Percentiles rank a stretch among this genome's conserved stretches.
Conservation (phyloP, 1,140 invertebrate species). For the Onthophagus taurus region DNA sequence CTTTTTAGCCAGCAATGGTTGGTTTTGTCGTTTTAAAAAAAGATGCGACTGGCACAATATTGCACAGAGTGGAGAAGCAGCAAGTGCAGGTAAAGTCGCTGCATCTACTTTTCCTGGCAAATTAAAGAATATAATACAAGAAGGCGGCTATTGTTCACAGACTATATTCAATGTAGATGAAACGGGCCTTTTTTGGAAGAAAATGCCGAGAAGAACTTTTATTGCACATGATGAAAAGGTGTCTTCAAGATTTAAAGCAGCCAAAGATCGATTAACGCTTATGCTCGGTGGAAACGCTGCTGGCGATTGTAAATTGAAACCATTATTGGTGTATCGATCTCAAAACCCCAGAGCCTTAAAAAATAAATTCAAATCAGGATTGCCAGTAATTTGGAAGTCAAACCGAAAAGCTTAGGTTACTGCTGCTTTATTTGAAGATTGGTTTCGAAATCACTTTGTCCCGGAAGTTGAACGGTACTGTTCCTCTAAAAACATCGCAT, state of each 20-base stretch:
- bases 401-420: conserved; percentile 37
- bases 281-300: conserved; percentile 28
- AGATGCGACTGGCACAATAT: conserved; percentile 29
- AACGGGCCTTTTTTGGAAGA: conserved; percentile 36
- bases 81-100: conserved; percentile 29
- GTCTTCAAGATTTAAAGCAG: conserved; percentile 6
- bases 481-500: background rate
- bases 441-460: conserved; percentile 25
- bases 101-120: conserved; percentile 17
- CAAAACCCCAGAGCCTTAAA: conserved; percentile 37
- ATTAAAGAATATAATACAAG: conserved; percentile 8
- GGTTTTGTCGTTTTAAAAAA: conserved; percentile 35
- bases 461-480: conserved; percentile 6
- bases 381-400: conserved; percentile 35
- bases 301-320: conserved; percentile 39
- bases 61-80: conserved; percentile 28
- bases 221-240: conserved; percentile 34
- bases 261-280: conserved; percentile 13
- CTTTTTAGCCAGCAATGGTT: conserved; percentile 31
- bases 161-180: conserved; percentile 8
- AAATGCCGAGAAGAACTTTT: conserved; percentile 38
- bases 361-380: conserved; percentile 30
- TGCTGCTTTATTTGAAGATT: conserved; percentile 31
- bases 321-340: conserved; percentile 37
- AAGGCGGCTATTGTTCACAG: background rate